Evolutionary conservation across 2,888 invertebrate genomes (phyloP).

Genomic region (Merodon equestris): DNA sequence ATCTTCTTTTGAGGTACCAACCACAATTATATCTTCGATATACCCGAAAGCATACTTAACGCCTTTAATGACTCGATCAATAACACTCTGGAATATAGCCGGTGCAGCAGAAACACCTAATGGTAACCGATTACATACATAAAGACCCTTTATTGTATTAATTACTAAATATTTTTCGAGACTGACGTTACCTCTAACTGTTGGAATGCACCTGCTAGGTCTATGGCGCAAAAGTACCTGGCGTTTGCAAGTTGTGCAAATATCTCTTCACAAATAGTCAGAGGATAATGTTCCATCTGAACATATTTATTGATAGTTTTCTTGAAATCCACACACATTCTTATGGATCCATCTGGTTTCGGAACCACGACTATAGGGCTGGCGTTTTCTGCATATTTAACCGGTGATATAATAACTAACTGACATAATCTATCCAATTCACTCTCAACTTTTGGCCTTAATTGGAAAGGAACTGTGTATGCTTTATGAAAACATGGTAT

Average conservation of each 20-base stretch:
- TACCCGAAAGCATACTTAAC: constrained; percentile 18
- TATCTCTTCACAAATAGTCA: constrained; percentile 24
- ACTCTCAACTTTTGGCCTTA: too few relatives aligned
- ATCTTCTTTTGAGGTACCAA: constrained; percentile 13
- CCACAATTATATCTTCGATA: constrained; percentile 20
- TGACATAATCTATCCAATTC: too few relatives aligned
- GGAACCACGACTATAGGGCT: constrained; percentile 24
- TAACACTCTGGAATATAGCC: constrained; percentile 28
- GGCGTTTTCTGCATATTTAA: too few relatives aligned
- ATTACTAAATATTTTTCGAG: constrained; percentile 20
- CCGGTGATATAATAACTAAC: too few relatives aligned
- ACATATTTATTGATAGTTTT: constrained; percentile 28
- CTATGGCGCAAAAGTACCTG: constrained; percentile 19
- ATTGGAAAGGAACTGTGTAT: too few relatives aligned
- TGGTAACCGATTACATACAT: not conserved
- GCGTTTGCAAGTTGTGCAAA: constrained; percentile 24
- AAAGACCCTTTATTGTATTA: constrained; percentile 8
- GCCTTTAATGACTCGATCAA: constrained; percentile 17
- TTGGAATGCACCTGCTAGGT: too few relatives aligned
- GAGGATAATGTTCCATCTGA: constrained; percentile 30
- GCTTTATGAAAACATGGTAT: too few relatives aligned
- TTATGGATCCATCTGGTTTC: constrained; percentile 19
- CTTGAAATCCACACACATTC: constrained; percentile 24
- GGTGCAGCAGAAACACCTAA: constrained; percentile 19
- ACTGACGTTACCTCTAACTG: not conserved